Base-by-base conservation (phyloP, 2,888 invertebrate species). In the Griposia aprilina region DNA sequence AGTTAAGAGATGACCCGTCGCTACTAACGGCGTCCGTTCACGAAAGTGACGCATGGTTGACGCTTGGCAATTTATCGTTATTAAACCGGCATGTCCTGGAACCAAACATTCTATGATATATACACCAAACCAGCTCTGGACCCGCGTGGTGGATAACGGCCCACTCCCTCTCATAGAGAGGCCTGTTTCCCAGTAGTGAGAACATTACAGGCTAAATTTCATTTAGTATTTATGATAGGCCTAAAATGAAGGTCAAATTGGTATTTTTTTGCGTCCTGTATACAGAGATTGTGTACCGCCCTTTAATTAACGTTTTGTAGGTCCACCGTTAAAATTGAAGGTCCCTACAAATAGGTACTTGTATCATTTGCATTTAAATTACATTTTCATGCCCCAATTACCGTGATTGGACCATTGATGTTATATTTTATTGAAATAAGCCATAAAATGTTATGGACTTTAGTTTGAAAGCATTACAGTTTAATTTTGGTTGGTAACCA, bases 361-460 rank as follows among this genome's bases (percentile, higher is more conserved):
- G 62, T 85, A 75, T 85, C 74, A 92, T 93, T 92, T 90, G 85
- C 92, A 93, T 92, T 88, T 85, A 91, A 91, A 93, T 93, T 90
- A 90, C 87, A 90, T 89, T 88, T 86, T 85, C 82, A 81, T 69
- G 80, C 57, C 71, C 87, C 85, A 86, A 90, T 91, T 84, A 87
- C 66, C 76, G 59, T 82, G 88, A 90, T 89, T 84, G 82, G 83
- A 45, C n/a, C 69, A 80, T 77, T 77, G 78, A 82, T 85, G 86
- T 76, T 86, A 86, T 89, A 87, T 87, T 88, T 85, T 76, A 75
- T 77, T 72, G 69, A 62, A 73, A 30, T 26, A 8, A 50, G 63
- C 23, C 52, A 59, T 82, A 20, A n/a, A 71, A 59, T 68, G 63
- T 67, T 80, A 71, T 80, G 17, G 59, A 82, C 83, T 83, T 76